Conservation (phyloP, 2,113 vertebrate species). For the Atherinomorus stipes region DNA sequence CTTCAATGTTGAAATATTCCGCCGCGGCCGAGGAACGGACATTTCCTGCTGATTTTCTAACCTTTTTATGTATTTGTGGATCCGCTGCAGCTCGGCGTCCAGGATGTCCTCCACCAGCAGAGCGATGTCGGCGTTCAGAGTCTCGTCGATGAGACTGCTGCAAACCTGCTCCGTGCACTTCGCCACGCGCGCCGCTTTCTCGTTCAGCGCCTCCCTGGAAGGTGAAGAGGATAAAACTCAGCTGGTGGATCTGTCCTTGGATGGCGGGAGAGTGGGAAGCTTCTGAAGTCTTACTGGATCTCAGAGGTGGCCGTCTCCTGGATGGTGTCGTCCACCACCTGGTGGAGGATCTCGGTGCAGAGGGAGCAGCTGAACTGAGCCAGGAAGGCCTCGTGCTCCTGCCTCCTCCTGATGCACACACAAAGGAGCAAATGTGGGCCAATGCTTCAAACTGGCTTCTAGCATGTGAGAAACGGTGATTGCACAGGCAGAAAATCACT, state of each 20-base stretch:
- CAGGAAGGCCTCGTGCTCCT: slow-evolving; percentile 86
- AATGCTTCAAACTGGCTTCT: neutral
- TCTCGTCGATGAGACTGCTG: slow-evolving; percentile 81
- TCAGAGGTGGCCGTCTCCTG: slow-evolving; percentile 79
- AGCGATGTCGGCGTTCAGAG: slow-evolving; percentile 86
- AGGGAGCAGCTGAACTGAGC: slow-evolving; percentile 83
- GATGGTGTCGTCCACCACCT: slow-evolving; percentile 84
- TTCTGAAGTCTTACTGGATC: slow-evolving; percentile 81
- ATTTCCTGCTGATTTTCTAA: slow-evolving; percentile 47
- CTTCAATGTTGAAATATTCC: no score
- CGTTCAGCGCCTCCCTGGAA: slow-evolving; percentile 85
- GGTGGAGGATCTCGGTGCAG: slow-evolving; percentile 83
- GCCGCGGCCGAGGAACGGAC: no score
- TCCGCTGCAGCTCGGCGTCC: slow-evolving; percentile 87
- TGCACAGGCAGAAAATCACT: neutral
- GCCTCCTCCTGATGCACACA: slow-evolving; percentile 79
- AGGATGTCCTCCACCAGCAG: slow-evolving; percentile 86
- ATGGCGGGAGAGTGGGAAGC: no score
- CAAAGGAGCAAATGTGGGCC: neutral
- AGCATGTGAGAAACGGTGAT: neutral
- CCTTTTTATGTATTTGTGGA: slow-evolving; percentile 91
- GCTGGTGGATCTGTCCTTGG: no score
- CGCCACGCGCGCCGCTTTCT: slow-evolving; percentile 83
- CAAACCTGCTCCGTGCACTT: slow-evolving; percentile 88
- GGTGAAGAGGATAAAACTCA: neutral